phyloP scores from a whole-genome alignment of 1,140 invertebrate genomes.

The Hylaeus volcanicus region DNA sequence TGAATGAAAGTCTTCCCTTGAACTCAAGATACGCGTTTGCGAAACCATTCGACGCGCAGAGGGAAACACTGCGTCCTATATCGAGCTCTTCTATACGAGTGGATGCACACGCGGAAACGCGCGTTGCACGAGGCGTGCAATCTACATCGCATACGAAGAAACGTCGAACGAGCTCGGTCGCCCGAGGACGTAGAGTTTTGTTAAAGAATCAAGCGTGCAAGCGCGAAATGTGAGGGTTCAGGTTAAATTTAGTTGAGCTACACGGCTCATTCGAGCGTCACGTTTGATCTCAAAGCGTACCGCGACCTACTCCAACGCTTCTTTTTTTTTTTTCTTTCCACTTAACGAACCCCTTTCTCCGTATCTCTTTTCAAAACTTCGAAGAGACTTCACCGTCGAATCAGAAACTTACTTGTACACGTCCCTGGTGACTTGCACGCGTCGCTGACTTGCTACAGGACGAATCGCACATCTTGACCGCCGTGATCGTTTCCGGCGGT shows the following conservation, averaged over 20 bases:
- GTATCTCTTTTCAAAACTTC: background rate
- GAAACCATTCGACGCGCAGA: background rate
- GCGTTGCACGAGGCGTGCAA: background rate
- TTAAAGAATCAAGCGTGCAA: slow-evolving; percentile 18
- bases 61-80: background rate
- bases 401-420: background rate
- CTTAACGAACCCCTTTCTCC: background rate
- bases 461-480: background rate
- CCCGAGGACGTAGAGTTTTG: slow-evolving; percentile 8
- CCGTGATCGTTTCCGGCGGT: too few relatives aligned
- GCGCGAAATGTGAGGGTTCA: slow-evolving; percentile 39
- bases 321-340: background rate
- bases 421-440: background rate
- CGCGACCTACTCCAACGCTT: slow-evolving; percentile 15
- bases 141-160: background rate
- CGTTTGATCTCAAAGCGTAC: slow-evolving; percentile 25
- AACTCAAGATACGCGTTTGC: background rate
- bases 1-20: background rate
- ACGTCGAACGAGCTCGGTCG: background rate
- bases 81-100: background rate
- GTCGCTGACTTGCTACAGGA: background rate
- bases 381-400: background rate
- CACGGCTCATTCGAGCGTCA: background rate
- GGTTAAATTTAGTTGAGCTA: slow-evolving; percentile 28
- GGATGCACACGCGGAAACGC: background rate